A percentile compares a stretch with the other conserved stretches of the same genome.
Evolutionary conservation across 2,888 invertebrate genomes (phyloP).

Genomic region (Gymnocheta viridis): DNA sequence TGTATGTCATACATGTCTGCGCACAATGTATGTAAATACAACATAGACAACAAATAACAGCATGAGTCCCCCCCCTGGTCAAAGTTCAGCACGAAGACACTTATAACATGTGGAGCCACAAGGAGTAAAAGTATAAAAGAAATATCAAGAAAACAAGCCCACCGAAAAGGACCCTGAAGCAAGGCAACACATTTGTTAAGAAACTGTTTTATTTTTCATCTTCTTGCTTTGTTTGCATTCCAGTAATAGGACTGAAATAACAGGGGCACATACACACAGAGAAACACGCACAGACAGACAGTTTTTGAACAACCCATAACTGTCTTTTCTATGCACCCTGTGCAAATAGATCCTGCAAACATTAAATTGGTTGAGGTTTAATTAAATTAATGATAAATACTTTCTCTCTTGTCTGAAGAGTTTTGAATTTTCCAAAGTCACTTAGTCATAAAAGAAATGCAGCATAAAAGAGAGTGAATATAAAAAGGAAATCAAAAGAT

Average conservation of each 20-base stretch:
- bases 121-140: neutral
- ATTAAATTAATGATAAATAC: slow-evolving; percentile 64
- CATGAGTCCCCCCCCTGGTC: neutral
- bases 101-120: neutral
- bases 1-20: neutral
- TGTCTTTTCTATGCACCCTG: neutral
- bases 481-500: neutral
- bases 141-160: slow-evolving; percentile 41
- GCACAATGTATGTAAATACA: slow-evolving; percentile 44
- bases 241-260: slow-evolving; percentile 10
- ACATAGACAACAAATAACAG: slow-evolving; percentile 24
- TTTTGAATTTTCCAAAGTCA: neutral
- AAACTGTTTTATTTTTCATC: slow-evolving; percentile 9
- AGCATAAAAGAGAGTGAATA: neutral
- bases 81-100: neutral
- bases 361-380: slow-evolving; percentile 62
- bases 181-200: slow-evolving; percentile 42
- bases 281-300: neutral
- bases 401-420: neutral
- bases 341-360: neutral
- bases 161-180: slow-evolving; percentile 41
- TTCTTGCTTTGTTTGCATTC: neutral
- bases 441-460: neutral
- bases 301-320: neutral
- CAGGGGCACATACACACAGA: neutral